Conservation (phyloP, 2,113 vertebrate genomes). For the Anser cygnoides region DNA sequence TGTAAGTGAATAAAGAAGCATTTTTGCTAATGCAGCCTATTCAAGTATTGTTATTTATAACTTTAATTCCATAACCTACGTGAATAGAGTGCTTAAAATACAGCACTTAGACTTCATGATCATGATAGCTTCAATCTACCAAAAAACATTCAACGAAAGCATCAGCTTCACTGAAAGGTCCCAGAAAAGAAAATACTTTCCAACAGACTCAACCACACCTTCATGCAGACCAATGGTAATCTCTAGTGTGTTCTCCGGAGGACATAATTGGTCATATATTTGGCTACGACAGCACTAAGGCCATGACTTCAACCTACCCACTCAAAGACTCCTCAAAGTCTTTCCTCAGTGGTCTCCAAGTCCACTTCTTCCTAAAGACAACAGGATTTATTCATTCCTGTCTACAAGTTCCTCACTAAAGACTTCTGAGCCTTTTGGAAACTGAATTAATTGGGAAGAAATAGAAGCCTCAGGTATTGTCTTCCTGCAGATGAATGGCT, state of each 20-base stretch:
- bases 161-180: neutral
- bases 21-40: neutral
- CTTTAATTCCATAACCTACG: neutral
- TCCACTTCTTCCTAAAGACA: neutral
- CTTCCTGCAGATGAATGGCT: neutral
- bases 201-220: neutral
- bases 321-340: neutral
- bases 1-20: neutral
- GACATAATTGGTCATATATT: neutral
- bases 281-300: neutral
- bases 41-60: neutral
- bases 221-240: neutral
- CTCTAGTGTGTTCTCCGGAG: neutral
- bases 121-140: neutral
- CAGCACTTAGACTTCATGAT: neutral
- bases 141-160: neutral
- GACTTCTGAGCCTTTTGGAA: neutral
- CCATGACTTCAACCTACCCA: neutral
- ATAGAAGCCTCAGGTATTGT: neutral
- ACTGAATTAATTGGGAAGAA: neutral
- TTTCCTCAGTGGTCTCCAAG: neutral
- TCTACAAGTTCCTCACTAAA: neutral
- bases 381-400: neutral
- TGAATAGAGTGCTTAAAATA: neutral
- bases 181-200: neutral